Percentiles rank a stretch among this genome's conserved stretches.
These are phyloP conservation scores for Typhlichthys eigenmanni DNA, from an alignment of 2,797 vertebrate species.

Conservation along the genomic window DNA sequence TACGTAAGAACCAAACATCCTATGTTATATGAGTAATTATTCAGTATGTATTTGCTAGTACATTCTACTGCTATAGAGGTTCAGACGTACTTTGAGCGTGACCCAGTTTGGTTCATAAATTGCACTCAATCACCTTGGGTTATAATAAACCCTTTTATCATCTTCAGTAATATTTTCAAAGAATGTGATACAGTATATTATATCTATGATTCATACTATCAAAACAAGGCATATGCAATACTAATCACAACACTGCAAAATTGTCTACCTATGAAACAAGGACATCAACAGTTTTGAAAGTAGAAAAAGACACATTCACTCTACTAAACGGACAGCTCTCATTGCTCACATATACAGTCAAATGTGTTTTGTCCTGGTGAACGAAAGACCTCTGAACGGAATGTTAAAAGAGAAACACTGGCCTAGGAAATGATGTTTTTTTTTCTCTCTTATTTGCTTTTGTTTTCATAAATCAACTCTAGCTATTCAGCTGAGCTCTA, in stretches of 20 bases:
- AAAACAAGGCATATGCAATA: slow-evolving; percentile 73
- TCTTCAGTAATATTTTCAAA: slow-evolving; percentile 47
- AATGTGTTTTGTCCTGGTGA: slow-evolving; percentile 66
- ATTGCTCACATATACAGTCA: slow-evolving; percentile 61
- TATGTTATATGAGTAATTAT: too few species aligned
- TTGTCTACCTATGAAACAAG: slow-evolving; percentile 64
- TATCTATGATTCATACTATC: slow-evolving; percentile 61
- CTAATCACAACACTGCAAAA: slow-evolving; percentile 67
- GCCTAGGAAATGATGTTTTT: slow-evolving; percentile 64
- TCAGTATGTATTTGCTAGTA: slow-evolving; percentile 16
- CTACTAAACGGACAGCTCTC: slow-evolving; percentile 66
- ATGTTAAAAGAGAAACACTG: slow-evolving; percentile 70
- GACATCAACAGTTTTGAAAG: slow-evolving; percentile 65
- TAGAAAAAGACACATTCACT: slow-evolving; percentile 69
- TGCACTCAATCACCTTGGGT: slow-evolving; percentile 68
- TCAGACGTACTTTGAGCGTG: slow-evolving; percentile 49
- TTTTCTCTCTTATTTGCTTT: slow-evolving; percentile 25
- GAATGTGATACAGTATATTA: slow-evolving; percentile 52
- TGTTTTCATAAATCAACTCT: slow-evolving; percentile 66
- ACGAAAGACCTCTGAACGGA: slow-evolving; percentile 62
- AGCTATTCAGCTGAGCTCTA: slow-evolving; percentile 78
- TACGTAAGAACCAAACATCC: too few species aligned
- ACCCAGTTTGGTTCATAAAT: slow-evolving; percentile 62
- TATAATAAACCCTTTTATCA: slow-evolving; percentile 48
- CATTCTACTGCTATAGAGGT: slow-evolving; percentile 45